Evolutionary conservation across 2,888 invertebrate genomes (phyloP), one percentile per base, ranked within the genome.

Genomic region (Napeogenes sylphis): DNA sequence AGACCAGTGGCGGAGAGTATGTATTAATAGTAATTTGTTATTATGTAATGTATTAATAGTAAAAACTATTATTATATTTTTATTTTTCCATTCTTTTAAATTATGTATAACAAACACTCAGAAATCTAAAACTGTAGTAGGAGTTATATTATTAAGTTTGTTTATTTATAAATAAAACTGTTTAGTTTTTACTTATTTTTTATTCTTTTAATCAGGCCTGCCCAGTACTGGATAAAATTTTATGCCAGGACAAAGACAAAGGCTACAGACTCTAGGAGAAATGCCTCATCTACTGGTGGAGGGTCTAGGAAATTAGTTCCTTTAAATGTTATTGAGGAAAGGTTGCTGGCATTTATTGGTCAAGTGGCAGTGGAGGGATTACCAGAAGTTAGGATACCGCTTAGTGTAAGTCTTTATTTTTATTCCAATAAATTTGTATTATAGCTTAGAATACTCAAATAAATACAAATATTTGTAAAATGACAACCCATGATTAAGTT

Each of bases 231-330:
- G 61, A 56, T 58, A 56, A 58, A 65, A 51, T 58, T 46, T 21
- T 61, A 59, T 51, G 58, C 61, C n/a, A 58, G 53, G 35, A 59
- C 56, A 13, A 65, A 65, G 42, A 55, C 59, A 8, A 65, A 59
- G 45, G 58, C 55, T 46, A 55, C 53, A 56, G 61, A 61, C 38
- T 61, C 35, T 4, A 53, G 56, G 51, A 55, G 59, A 33, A 56
- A 54, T 60, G 55, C 53, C n/a, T 54, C 55, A 58, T 55, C 33
- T 45, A 58, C 58, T 6, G 57, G 62, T 57, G 65, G 60, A 35
- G 58, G 60, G n/a, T 55, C 60, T n/a, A 64, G 32, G 30, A 60
- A 57, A 14, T 35, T 60, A 3, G 42, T 59, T 35, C 58, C 58
- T 8, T 13, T 65, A 33, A 60, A 45, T 53, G 47, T 55, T 12